Conservation (phyloP, 2,888 invertebrate species). For the Rhodophaea formosa region DNA sequence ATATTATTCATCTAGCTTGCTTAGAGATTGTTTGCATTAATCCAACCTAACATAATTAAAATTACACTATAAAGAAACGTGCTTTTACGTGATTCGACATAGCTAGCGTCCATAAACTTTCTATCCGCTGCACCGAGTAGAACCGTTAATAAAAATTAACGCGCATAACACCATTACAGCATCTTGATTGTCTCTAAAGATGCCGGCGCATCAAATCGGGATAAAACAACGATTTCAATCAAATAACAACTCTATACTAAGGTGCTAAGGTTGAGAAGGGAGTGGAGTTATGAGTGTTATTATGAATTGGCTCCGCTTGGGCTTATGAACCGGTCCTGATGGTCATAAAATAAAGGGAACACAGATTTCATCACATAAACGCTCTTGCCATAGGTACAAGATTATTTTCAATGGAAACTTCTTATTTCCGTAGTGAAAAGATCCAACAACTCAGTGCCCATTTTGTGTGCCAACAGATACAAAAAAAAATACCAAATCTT, state of each 20-base stretch:
- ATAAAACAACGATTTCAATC: constrained; percentile 20
- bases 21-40: too few relatives aligned
- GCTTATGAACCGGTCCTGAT: constrained; percentile 32
- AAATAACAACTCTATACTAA: constrained; percentile 13
- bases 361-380: neutral
- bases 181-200: constrained; percentile 51
- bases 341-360: constrained; percentile 18
- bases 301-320: constrained; percentile 60
- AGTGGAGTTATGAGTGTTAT: constrained; percentile 36
- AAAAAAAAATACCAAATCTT: too few relatives aligned
- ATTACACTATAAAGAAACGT: too few relatives aligned
- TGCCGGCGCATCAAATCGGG: constrained; percentile 46
- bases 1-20: too few relatives aligned
- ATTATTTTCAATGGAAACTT: too few relatives aligned
- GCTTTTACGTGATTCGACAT: neutral
- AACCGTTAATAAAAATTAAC: constrained; percentile 38
- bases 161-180: constrained; percentile 46
- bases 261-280: constrained; percentile 11
- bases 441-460: too few relatives aligned
- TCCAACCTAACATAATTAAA: too few relatives aligned
- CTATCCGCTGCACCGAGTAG: constrained; percentile 3
- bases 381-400: too few relatives aligned
- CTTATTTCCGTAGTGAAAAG: too few relatives aligned
- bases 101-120: neutral
- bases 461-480: too few relatives aligned